Evolutionary conservation across 2,113 vertebrate genomes (phyloP).

Genomic region (Morone saxatilis): DNA sequence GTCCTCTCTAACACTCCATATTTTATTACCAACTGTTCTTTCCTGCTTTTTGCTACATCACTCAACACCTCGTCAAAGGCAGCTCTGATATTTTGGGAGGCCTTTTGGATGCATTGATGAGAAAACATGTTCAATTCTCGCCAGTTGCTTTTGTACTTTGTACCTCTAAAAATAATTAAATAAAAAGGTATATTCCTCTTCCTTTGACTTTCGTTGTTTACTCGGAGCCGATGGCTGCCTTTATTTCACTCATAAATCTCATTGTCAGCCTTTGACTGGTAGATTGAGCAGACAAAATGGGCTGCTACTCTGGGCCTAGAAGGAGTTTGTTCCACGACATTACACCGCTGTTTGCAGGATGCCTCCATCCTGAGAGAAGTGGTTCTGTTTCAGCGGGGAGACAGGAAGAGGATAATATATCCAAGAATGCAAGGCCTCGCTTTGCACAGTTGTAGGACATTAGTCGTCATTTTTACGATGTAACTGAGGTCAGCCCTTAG

Average conservation of each 20-base stretch:
- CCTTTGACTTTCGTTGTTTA: slow-evolving; percentile 69
- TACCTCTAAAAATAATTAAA: slow-evolving; percentile 42
- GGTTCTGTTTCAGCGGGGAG: slow-evolving; percentile 25
- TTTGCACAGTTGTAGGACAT: slow-evolving; percentile 13
- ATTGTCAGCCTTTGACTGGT: slow-evolving; percentile 68
- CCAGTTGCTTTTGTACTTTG: slow-evolving; percentile 20
- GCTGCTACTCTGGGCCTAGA: slow-evolving; percentile 63
- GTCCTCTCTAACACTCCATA: slow-evolving; percentile 15
- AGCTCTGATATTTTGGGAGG: slow-evolving; percentile 16
- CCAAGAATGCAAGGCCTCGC: slow-evolving; percentile 3
- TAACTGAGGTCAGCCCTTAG: slow-evolving; percentile 21
- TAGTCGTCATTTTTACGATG: slow-evolving; percentile 15
- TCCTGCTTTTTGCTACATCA: slow-evolving; percentile 32
- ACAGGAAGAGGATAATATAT: slow-evolving; percentile 43
- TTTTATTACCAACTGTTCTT: slow-evolving; percentile 58
- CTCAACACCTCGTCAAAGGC: slow-evolving; percentile 32
- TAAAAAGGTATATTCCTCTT: slow-evolving; percentile 58
- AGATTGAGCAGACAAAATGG: slow-evolving; percentile 78
- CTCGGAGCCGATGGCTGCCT: slow-evolving; percentile 57
- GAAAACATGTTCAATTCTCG: neutral
- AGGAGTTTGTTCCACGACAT: slow-evolving; percentile 83
- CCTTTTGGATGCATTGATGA: slow-evolving; percentile 5
- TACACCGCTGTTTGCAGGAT: slow-evolving; percentile 73
- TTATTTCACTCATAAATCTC: slow-evolving; percentile 80
- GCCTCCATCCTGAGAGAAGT: slow-evolving; percentile 60